Conservation (phyloP, 2,888 invertebrate species). For the Pterostichus niger region DNA sequence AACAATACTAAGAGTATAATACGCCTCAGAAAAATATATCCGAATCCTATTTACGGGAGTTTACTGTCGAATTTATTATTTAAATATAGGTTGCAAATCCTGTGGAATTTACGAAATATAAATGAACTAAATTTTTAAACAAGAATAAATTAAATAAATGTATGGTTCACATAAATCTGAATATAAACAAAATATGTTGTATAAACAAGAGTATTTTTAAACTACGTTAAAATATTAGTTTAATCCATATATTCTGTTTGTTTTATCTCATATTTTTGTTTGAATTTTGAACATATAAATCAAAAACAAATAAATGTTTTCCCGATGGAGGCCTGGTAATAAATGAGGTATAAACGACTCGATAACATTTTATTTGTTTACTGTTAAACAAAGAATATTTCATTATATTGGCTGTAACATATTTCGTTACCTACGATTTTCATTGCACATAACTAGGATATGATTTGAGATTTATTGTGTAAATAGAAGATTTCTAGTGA, state of each 20-base stretch:
- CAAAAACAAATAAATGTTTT: too few relatives aligned
- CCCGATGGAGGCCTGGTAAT: neutral
- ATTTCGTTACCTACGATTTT: neutral
- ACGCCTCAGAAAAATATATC: too few relatives aligned
- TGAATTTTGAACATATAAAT: too few relatives aligned
- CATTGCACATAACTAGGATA: too few relatives aligned
- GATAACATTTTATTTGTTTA: neutral
- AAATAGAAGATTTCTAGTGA: too few relatives aligned
- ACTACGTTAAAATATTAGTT: neutral
- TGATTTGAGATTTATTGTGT: too few relatives aligned
- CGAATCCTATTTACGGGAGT: too few relatives aligned
- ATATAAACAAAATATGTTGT: neutral
- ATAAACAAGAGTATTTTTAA: neutral
- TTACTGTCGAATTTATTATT: too few relatives aligned
- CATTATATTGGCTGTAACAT: neutral
- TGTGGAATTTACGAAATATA: too few relatives aligned
- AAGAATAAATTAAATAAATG: neutral
- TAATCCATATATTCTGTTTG: neutral
- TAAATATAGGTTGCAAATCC: too few relatives aligned
- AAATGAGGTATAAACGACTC: too few relatives aligned
- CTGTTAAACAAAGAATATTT: neutral
- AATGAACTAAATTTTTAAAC: neutral
- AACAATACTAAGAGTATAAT: too few relatives aligned
- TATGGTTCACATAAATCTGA: neutral
- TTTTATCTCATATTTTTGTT: slow-evolving; percentile 8